Conservation (phyloP, 2,797 vertebrate genomes). For the Naso thynnoides region DNA sequence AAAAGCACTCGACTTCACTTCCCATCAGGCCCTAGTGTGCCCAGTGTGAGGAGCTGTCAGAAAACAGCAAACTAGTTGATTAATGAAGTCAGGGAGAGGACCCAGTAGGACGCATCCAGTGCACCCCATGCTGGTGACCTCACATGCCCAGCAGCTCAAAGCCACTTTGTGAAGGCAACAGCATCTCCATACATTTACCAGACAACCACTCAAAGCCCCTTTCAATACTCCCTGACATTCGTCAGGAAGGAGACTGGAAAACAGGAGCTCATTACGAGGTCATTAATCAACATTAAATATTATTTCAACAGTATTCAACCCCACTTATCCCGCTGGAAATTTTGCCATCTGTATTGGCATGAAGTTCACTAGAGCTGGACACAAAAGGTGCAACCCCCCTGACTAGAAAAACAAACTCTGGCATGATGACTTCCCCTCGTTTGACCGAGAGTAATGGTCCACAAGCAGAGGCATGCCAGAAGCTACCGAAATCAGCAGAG, state of each 20-base stretch:
- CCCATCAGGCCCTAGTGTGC: slow-evolving; percentile 40
- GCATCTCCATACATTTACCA: slow-evolving; percentile 42
- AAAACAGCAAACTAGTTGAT: slow-evolving; percentile 46
- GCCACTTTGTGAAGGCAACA: slow-evolving; percentile 37
- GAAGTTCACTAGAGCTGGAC: slow-evolving; percentile 6
- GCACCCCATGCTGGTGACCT: slow-evolving; percentile 34
- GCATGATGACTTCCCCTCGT: slow-evolving; percentile 22
- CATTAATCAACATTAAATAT: slow-evolving; percentile 52
- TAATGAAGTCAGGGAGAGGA: slow-evolving; percentile 47
- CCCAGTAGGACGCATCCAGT: slow-evolving; percentile 47
- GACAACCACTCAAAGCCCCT: slow-evolving; percentile 32
- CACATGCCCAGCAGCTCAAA: slow-evolving; percentile 37
- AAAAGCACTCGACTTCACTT: slow-evolving; percentile 40
- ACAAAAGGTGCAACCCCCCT: slow-evolving; percentile 2
- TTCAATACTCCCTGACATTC: slow-evolving; percentile 49
- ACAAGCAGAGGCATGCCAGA: slow-evolving; percentile 17
- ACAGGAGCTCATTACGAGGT: slow-evolving; percentile 46
- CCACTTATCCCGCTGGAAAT: slow-evolving; percentile 18
- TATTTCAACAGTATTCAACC: slow-evolving; percentile 26
- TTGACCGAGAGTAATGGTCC: slow-evolving; percentile 32
- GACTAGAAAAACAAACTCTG: slow-evolving; percentile 48
- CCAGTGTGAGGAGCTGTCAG: slow-evolving; percentile 48
- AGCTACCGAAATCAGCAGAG: slow-evolving; percentile 28
- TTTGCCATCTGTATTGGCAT: slow-evolving; percentile 39
- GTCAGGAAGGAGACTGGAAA: slow-evolving; percentile 32